These are phyloP conservation scores for roundworm (Caenorhabditis elegans) DNA, from an alignment of 1,140 invertebrate genomes.

Conservation along the genomic window WBcel235 BX284606.5:3629501-3630000, in stretches of 20 bases:
- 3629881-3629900: slow-evolving; percentile 42
- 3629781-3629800: no score
- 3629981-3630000: not conserved
- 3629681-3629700: not conserved
- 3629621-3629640: no score
- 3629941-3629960: slow-evolving; percentile 2
- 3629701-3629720: not conserved
- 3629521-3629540: no score
- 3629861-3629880: slow-evolving; percentile 37
- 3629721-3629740: not conserved
- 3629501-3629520: no score
- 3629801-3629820: not conserved
- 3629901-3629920: not conserved
- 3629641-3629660: no score
- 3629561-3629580: no score
- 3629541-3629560: no score
- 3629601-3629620: no score
- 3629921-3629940: slow-evolving; percentile 26
- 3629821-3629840: slow-evolving; percentile 27
- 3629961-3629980: no score
- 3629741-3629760: not conserved
- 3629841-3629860: slow-evolving; percentile 39
- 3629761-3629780: not conserved
- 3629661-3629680: not conserved
- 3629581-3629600: no score